Evolutionary conservation across 2,113 vertebrate species (phyloP), one percentile per base, ranked within the genome.

Genomic region (Cygnus buccinator): DNA sequence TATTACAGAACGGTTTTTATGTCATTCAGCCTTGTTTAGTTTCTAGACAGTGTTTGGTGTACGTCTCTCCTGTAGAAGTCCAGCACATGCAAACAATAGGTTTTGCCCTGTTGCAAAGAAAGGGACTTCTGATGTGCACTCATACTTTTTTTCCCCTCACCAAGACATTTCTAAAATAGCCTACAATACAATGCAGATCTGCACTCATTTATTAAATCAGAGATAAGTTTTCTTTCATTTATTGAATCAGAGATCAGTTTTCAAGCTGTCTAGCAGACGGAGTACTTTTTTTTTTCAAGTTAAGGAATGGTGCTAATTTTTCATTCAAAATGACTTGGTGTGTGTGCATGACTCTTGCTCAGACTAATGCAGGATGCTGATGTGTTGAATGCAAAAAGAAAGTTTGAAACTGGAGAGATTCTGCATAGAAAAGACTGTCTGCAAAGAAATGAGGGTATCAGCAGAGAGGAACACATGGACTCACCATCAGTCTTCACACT

Each of bases 401-500:
- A 90, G 43, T 58, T 26, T 66, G 63, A 76, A 79, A 68, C 73
- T 29, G 44, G 55, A 87, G 35, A 84, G 43, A 13, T 80, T 66
- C 48, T 82, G 77, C 29, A 94, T 66, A 80, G 28, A n/a, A 79
- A 91, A 37, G 15, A 81, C 28, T 65, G 28, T 23, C 6, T 89
- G 48, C 33, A 89, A 46, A 9, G 31, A 77, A 81, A 52, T 18
- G 5, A 94, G 10, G 13, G 9, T 31, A 55, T 29, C 7, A 6
- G 8, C 72, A 28, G 25, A 55, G 10, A 57, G 19, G 18, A 66
- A 55, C 14, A 75, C 58, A 44, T 5, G 15, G 37, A 97, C 98
- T 97, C 96, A 99, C 99, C 98, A 82, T 99, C 99, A 1, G 99
- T 95, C 95, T 99, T 99, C 63, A 99, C 98, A 62, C 94, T 99